Conservation (phyloP, 2,113 vertebrate genomes). For the Thinocorus orbignyianus region DNA sequence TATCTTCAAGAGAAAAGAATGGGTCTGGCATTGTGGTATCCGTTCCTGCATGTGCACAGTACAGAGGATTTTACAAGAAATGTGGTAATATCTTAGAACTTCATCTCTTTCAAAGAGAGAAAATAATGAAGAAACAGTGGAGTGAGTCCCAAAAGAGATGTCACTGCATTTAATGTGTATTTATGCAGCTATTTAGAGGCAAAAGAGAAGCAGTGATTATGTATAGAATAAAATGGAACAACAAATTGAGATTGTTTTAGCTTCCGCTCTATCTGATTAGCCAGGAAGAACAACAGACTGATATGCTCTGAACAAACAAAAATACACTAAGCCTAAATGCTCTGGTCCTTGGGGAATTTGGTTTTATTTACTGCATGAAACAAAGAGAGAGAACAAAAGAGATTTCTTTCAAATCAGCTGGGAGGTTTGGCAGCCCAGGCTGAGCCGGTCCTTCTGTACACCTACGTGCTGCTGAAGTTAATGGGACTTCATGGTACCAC, state of each 20-base stretch:
- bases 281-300: slow-evolving; percentile 59
- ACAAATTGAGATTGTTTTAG: slow-evolving; percentile 41
- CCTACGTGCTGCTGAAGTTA: not conserved
- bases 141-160: slow-evolving; percentile 48
- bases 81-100: not conserved
- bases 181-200: slow-evolving; percentile 56
- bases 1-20: not conserved
- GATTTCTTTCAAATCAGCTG: not conserved
- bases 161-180: slow-evolving; percentile 48
- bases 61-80: not conserved
- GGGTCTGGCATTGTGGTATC: not conserved
- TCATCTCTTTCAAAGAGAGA: not conserved
- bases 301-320: slow-evolving; percentile 11
- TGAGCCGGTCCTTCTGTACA: not conserved
- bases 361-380: slow-evolving; percentile 20
- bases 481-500: accelerated
- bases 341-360: not conserved
- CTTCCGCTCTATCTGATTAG: slow-evolving; percentile 55
- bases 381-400: not conserved
- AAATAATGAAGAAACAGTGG: slow-evolving; percentile 18
- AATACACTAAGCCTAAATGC: not conserved
- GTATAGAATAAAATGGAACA: slow-evolving; percentile 35
- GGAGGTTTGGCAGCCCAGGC: not conserved
- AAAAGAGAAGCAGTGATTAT: slow-evolving; percentile 28
- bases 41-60: not conserved